Base-by-base conservation (phyloP, 2,797 vertebrate genomes). In the Clarias pachynema region DNA sequence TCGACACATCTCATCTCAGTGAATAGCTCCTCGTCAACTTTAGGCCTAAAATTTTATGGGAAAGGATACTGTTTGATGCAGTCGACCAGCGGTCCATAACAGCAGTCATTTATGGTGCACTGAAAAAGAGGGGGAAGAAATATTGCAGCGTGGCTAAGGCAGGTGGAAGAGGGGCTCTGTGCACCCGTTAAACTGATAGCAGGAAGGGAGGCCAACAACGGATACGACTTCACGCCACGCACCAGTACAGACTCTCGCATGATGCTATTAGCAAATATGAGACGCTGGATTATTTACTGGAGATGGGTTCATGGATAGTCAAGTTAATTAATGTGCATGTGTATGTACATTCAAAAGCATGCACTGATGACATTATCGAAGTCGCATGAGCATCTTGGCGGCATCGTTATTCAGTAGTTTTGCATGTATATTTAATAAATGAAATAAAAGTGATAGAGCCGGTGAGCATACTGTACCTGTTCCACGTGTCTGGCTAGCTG, bases 11-110 rank as follows among this genome's bases (percentile, higher is more conserved):
- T 96, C 94, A 94, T 96, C 96, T 94, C 94, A 87, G 94, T 93
- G 94, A 96, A 95, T 93, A 94, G 95, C 95, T 96, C 94, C 96
- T 97, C 95, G 94, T 97, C 97, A 97, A 97, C 95, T 96, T 93
- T 93, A 94, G 96, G 95, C 96, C 97, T 95, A 93, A 97, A 95
- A 96, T 97, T 97, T 97, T 97, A 97, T 97, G 96, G 93, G 93
- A 95, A 96, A 99, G 97, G 98, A 99, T 99, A 99, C 98, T 99
- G 98, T 97, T 99, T 99, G 97, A 99, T 99, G 97, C 97, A 98
- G 97, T 99, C 98, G 94, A 99, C 98, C 97, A 99, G 96, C 89
- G 98, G 98, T 96, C 98, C 98, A 95, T 99, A 99, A 97, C 98
- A 99, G 94, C 97, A 99, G 96, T 99, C 98, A 89, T 99, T 99